Evolutionary conservation across 2,113 vertebrate genomes (phyloP), one percentile per base, ranked within the genome.

Genomic region (Leucosticte australis): DNA sequence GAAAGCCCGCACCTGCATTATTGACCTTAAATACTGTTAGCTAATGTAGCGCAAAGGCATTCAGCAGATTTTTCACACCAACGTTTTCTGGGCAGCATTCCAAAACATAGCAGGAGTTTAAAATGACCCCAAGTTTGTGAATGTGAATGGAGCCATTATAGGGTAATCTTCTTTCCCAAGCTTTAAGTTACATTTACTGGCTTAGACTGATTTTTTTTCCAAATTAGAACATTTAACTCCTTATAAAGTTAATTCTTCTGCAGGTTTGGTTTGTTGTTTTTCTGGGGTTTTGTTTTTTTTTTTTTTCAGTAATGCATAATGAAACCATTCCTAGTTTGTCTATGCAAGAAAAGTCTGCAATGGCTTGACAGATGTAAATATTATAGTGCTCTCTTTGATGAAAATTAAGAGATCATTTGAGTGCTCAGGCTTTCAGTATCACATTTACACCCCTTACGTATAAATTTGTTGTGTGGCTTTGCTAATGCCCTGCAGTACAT

Each of bases 81-180:
- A 85, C 93, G 68, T 95, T 95, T 95, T 94, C 95, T 90, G 94
- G 94, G 87, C 89, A 96, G 33, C 56, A 47, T 91, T 97, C 94
- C 91, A 96, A 95, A 95, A 95, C 64, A 60, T 65, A 89, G 70
- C 76, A 93, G 83, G 75, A 92, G 50, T 88, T 92, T 92, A 94
- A 91, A 96, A 86, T 85, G 55, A 96, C 77, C 74, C 71, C 49
- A 85, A 57, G 62, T 90, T 90, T 77, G 60, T 95, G 67, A 94
- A 83, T 83, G 77, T 94, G 89, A 96, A 96, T 84, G 88, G 57
- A 94, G 28, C 74, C 74, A 80, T 96, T 96, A 83, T 77, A 93
- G 31, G n/a, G 41, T 82, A 93, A 90, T 94, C 6, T 0, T 87
- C 74, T 95, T 96, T 94, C 65, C 79, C 8, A 23, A 95, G 92